Conservation (phyloP, 2,113 vertebrate genomes). For the Oncorhynchus masou region DNA sequence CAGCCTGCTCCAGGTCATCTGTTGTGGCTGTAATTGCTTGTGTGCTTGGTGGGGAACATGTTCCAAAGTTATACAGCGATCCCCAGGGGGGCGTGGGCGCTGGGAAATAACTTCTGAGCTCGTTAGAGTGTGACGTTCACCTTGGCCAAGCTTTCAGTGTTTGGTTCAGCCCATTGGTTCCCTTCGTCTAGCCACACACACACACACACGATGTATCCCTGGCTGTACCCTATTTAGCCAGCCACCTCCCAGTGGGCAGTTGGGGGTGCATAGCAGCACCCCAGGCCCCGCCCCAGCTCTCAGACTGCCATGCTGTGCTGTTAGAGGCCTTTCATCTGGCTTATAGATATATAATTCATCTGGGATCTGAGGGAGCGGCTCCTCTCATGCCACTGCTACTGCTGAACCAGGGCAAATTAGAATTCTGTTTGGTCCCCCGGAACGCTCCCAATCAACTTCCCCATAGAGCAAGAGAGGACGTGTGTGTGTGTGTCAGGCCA, state of each 20-base stretch:
- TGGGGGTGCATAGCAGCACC: background rate
- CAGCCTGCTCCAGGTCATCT: too few species aligned
- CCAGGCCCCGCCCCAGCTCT: conserved; percentile 58
- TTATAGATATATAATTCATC: conserved; percentile 80
- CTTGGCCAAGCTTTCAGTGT: background rate
- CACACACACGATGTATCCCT: conserved; percentile 24
- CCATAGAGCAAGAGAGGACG: background rate
- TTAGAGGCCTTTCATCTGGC: conserved; percentile 66
- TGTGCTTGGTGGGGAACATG: background rate
- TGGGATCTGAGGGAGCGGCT: conserved; percentile 62
- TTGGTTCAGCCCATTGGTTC: background rate
- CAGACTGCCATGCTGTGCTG: conserved; percentile 45
- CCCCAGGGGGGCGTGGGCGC: background rate
- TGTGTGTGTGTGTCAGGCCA: conserved; percentile 39
- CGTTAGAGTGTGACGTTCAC: conserved; percentile 8
- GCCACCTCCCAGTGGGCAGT: background rate
- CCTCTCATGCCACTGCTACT: conserved; percentile 37
- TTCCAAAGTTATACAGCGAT: background rate
- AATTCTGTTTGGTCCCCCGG: conserved; percentile 71
- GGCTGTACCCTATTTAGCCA: conserved; percentile 50
- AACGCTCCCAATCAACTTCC: conserved; percentile 40
- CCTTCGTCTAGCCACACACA: background rate
- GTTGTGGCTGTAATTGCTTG: background rate
- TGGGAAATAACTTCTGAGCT: conserved; percentile 2
- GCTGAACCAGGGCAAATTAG: conserved; percentile 72